Evolutionary conservation across 1,140 invertebrate genomes (phyloP), one percentile per base, ranked within the genome.

Genomic region (Drosophila albomicans): DNA sequence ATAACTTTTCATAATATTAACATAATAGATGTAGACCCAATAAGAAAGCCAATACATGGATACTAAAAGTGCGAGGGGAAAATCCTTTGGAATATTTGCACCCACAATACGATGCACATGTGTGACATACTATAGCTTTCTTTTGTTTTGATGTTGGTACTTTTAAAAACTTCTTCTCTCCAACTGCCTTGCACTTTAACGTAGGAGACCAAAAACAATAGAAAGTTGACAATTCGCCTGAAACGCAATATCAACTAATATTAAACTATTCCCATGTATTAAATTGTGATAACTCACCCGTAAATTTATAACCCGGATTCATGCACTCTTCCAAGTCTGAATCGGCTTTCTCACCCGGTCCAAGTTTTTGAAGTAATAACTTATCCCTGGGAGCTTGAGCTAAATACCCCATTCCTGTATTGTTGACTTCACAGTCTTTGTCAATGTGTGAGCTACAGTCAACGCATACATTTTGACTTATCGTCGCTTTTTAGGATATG

Each of bases 61-160:
- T 2, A 20, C 28, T 5, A 1, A 2, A 3, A 7, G 10, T 16
- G 32, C 5, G n/a, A 10, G 1, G 1, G 4, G 54, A 56, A 28
- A 6, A 13, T 28, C 25, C 10, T 1, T 48, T 32, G 15, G n/a
- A 15, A 11, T 2, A 13, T 3, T 15, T 3, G 32, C 66, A 69
- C 0, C 13, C 16, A 30, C 66, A 69, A 32, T 61, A 69, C 3
- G n/a, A 8, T 32, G 32, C 45, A 32, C 66, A 69, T 8, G 20
- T 25, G 7, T 5, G 3, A 11, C 66, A 69, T 1, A 38, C 25
- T n/a, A 5, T 43, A 13, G 1, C 1, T n/a, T 43, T 28, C 2
- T 5, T 11, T 41, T 13, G 5, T n/a, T 45, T 5, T 25, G 2
- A 16, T 35, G 13, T 0, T 1, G 13, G 1, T 41, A 5, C 1